These are phyloP conservation scores for Latrodectus elegans DNA, from an alignment of 2,888 invertebrate genomes.

Conservation along the genomic window DNA sequence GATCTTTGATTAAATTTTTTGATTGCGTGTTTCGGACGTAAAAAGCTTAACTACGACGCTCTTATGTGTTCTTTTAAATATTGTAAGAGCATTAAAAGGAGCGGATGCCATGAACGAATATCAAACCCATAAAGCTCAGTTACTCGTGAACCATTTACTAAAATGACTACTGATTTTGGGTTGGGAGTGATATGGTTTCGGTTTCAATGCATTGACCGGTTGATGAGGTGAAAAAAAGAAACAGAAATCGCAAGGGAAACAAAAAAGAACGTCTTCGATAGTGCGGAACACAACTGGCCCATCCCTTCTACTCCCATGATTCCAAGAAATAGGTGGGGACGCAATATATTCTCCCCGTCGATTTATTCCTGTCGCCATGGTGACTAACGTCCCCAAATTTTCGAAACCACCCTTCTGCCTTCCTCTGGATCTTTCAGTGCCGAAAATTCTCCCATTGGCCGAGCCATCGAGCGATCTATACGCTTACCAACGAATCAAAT, in stretches of 20 bases:
- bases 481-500: slow-evolving; percentile 57
- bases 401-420: slow-evolving; percentile 43
- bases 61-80: too few relatives aligned
- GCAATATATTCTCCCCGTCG: slow-evolving; percentile 44
- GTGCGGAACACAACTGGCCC: slow-evolving; percentile 12
- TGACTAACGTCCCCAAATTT: slow-evolving; percentile 63
- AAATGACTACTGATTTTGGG: neutral
- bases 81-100: too few relatives aligned
- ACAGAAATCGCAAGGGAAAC: neutral
- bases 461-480: slow-evolving; percentile 43
- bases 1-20: too few relatives aligned
- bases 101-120: too few relatives aligned
- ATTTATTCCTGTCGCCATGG: slow-evolving; percentile 60
- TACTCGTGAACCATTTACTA: neutral
- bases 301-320: slow-evolving; percentile 18
- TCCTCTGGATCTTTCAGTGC: slow-evolving; percentile 14
- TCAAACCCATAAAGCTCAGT: neutral
- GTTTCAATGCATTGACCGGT: neutral
- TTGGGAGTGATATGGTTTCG: neutral
- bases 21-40: too few relatives aligned
- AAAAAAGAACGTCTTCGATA: slow-evolving; percentile 10
- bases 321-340: slow-evolving; percentile 57
- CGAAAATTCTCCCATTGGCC: slow-evolving; percentile 52
- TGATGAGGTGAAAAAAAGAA: neutral
- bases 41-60: too few relatives aligned